Percentiles rank a stretch among this genome's conserved stretches.
phyloP scores from a whole-genome alignment of 2,113 vertebrate genomes.

The Ptilonorhynchus violaceus region DNA sequence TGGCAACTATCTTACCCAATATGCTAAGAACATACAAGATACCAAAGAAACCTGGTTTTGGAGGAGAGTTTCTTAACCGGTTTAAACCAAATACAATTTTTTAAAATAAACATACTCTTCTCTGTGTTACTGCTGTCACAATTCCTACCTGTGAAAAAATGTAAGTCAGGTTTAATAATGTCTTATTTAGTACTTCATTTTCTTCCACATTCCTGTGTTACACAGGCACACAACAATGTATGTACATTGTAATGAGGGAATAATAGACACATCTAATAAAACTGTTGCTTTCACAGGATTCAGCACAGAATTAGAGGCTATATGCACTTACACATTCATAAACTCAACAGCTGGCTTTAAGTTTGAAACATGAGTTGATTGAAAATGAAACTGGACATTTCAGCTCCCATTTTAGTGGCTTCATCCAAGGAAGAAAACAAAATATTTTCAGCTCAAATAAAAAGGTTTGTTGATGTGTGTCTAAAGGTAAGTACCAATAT shows the following conservation, averaged over 20 bases:
- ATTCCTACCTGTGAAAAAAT: not conserved
- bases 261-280: not conserved
- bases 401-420: not conserved
- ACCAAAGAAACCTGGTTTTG: not conserved
- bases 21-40: not conserved
- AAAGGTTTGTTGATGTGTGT: not conserved
- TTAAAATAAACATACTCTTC: not conserved
- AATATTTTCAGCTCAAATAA: not conserved
- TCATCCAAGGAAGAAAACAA: not conserved
- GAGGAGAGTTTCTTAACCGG: not conserved
- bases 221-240: not conserved
- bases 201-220: not conserved
- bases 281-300: not conserved
- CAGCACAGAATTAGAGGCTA: not conserved
- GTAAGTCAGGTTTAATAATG: not conserved
- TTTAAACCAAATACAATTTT: not conserved
- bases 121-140: not conserved
- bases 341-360: not conserved
- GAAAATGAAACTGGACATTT: not conserved
- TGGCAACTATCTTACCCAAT: not conserved
- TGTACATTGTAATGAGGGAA: not conserved
- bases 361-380: not conserved
- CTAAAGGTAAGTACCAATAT: not conserved
- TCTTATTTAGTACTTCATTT: not conserved
- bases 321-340: not conserved